Percentiles rank a stretch among this genome's conserved stretches.
phyloP scores from a whole-genome alignment of 2,113 vertebrate species.

The Toxotes chatareus region DNA sequence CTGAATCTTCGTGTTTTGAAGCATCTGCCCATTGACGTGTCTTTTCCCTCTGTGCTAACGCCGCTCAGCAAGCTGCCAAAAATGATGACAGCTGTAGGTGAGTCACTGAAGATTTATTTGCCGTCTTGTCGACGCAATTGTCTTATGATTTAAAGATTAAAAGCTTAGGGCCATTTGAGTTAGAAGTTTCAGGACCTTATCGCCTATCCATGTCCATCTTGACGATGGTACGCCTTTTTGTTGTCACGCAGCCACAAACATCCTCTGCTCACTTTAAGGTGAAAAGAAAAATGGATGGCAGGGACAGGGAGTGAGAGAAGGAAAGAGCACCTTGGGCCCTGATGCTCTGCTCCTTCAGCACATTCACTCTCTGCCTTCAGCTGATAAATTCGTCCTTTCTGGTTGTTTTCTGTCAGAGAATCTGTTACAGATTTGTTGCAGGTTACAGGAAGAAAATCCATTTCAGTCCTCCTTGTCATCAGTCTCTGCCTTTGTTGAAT shows the following conservation, averaged over 20 bases:
- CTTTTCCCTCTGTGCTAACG: not conserved
- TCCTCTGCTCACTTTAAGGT: slow-evolving; percentile 22
- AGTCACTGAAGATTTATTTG: not conserved
- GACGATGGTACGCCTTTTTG: slow-evolving; percentile 1
- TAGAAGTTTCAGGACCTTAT: slow-evolving; percentile 1
- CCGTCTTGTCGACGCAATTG: not conserved
- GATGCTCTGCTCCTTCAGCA: not conserved
- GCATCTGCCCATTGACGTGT: not conserved
- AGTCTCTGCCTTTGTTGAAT: slow-evolving; percentile 28
- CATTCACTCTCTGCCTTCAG: not conserved
- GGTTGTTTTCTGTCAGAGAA: slow-evolving; percentile 23
- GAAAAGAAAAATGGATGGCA: slow-evolving; percentile 5
- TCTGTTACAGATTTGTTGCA: slow-evolving; percentile 32
- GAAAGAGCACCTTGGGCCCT: slow-evolving; percentile 1
- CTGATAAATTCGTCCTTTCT: slow-evolving; percentile 7
- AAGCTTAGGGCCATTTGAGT: not conserved
- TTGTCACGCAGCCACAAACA: slow-evolving; percentile 1
- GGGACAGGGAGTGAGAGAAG: not conserved
- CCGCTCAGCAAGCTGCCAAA: not conserved
- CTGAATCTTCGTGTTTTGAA: not conserved
- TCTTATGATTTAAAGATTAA: not conserved
- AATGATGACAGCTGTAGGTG: not conserved
- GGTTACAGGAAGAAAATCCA: slow-evolving; percentile 55
- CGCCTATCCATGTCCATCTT: not conserved
- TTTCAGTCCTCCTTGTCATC: slow-evolving; percentile 37